These are phyloP conservation scores for Scolopax rusticola DNA, from an alignment of 2,797 vertebrate species.

Conservation along the genomic window DNA sequence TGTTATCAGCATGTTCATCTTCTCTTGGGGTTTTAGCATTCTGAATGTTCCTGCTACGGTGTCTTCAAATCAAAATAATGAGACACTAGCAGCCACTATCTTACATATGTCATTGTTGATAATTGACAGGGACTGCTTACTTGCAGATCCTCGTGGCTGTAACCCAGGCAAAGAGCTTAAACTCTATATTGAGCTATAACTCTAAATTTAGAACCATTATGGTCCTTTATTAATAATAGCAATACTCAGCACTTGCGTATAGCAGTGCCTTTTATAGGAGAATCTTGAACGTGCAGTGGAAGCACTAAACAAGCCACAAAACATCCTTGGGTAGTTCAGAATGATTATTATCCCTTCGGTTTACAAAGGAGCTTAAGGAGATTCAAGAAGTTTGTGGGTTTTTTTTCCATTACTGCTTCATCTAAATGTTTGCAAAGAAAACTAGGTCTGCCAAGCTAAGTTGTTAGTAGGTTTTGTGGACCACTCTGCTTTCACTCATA, in stretches of 20 bases:
- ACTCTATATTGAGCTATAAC: constrained; percentile 4
- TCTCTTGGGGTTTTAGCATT: constrained; percentile 58
- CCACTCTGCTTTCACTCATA: not conserved
- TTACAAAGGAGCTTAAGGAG: not conserved
- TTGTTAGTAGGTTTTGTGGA: not conserved
- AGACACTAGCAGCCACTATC: constrained; percentile 10
- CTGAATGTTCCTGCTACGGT: not conserved
- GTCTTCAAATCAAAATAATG: constrained; percentile 65
- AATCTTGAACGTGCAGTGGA: not conserved
- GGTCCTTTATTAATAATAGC: constrained; percentile 35
- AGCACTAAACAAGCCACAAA: constrained; percentile 33
- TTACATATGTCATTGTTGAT: not conserved
- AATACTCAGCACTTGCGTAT: not conserved
- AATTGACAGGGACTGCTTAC: constrained; percentile 25
- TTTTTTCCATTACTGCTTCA: not conserved
- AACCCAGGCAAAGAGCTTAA: constrained; percentile 28
- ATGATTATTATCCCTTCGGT: not conserved
- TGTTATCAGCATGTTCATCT: constrained; percentile 48
- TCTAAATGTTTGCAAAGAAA: not conserved
- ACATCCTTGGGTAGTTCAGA: not conserved
- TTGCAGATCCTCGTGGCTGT: not conserved
- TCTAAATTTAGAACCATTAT: constrained; percentile 38
- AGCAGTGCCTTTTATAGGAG: not conserved
- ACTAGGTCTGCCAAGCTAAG: not conserved
- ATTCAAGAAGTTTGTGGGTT: not conserved